These are phyloP conservation scores for Petroica traversi DNA, from an alignment of 2,113 vertebrate genomes.

Conservation along the genomic window DNA sequence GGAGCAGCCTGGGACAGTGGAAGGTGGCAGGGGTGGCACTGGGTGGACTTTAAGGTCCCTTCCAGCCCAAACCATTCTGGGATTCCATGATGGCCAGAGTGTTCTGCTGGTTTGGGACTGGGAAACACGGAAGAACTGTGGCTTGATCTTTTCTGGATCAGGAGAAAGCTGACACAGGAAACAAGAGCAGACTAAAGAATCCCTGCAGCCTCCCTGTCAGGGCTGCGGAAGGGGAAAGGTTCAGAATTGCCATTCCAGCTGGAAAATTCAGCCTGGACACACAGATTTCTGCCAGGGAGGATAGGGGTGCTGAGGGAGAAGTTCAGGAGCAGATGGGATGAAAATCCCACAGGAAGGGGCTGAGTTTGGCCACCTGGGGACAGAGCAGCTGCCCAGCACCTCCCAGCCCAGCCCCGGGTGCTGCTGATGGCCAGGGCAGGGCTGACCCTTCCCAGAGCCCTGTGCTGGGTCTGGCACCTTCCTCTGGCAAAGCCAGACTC, in stretches of 20 bases:
- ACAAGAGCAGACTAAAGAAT: neutral
- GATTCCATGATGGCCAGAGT: neutral
- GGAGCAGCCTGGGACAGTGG: neutral
- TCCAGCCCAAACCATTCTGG: neutral
- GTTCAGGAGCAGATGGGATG: neutral
- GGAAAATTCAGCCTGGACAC: neutral
- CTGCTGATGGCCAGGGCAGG: neutral
- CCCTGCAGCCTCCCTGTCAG: neutral
- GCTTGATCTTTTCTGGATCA: neutral
- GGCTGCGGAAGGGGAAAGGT: neutral
- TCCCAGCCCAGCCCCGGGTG: neutral
- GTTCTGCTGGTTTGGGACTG: neutral
- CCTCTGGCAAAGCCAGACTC: neutral
- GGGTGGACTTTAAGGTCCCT: neutral
- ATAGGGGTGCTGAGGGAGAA: neutral
- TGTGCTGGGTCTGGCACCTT: neutral
- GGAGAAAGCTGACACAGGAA: neutral
- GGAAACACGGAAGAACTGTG: neutral
- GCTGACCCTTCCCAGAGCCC: neutral
- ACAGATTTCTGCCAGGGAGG: too few relatives aligned
- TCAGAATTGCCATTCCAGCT: neutral
- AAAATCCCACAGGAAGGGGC: neutral
- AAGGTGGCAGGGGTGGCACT: too few relatives aligned
- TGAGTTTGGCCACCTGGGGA: neutral
- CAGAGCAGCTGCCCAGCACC: neutral